These are phyloP conservation scores for Glareola pratincola DNA, from an alignment of 2,113 vertebrate species.

Conservation along the genomic window DNA sequence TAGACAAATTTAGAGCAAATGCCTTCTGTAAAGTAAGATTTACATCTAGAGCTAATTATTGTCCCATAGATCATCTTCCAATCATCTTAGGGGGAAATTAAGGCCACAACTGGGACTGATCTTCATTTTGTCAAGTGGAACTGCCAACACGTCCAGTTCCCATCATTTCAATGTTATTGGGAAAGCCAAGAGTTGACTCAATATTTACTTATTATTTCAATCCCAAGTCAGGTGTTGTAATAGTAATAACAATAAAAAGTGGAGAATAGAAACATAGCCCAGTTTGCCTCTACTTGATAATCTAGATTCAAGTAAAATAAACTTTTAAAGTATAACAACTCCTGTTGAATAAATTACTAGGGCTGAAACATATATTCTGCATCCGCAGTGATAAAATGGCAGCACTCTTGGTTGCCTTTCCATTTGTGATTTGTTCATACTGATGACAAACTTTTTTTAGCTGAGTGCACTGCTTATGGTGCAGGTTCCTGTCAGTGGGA, in stretches of 20 bases:
- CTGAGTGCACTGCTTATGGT: slow-evolving; percentile 25
- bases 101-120: neutral
- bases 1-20: neutral
- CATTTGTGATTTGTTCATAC: neutral
- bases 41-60: neutral
- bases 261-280: neutral
- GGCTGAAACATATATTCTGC: neutral
- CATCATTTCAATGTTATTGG: neutral
- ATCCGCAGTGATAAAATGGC: neutral
- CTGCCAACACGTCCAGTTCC: neutral
- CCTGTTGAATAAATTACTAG: neutral
- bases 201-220: neutral
- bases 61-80: neutral
- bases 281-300: neutral
- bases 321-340: neutral
- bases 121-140: neutral
- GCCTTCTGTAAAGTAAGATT: neutral
- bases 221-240: neutral
- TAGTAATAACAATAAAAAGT: neutral
- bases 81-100: neutral
- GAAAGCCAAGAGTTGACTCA: neutral
- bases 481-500: slow-evolving; percentile 43
- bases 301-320: neutral
- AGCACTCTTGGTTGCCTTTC: neutral
- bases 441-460: slow-evolving; percentile 38